Conservation (phyloP, 2,888 invertebrate species). For the Cosmopolites sordidus region DNA sequence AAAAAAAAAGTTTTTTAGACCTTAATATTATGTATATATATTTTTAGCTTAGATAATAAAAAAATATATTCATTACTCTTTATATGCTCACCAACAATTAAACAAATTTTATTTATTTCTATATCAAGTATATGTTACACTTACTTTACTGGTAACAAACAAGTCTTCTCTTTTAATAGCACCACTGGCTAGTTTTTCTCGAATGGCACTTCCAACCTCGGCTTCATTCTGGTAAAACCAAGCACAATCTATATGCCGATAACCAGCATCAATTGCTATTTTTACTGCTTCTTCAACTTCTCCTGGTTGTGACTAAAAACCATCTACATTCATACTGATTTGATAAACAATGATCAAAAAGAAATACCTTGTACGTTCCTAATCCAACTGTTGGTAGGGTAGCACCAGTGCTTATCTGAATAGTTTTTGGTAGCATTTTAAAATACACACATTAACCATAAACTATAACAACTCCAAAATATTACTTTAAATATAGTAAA, state of each 20-base stretch:
- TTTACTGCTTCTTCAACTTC: constrained; percentile 48
- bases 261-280: constrained; percentile 60
- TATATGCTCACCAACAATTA: no score
- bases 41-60: no score
- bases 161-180: constrained; percentile 63
- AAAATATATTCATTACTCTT: no score
- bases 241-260: constrained; percentile 64
- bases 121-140: background rate
- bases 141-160: constrained; percentile 60
- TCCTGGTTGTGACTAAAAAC: constrained; percentile 37
- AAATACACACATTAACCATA: background rate
- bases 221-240: constrained; percentile 56
- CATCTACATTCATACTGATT: no score
- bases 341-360: background rate
- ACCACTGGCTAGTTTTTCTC: constrained; percentile 58
- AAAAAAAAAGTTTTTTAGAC: no score
- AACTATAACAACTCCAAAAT: no score
- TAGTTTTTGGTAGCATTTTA: constrained; percentile 12
- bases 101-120: no score
- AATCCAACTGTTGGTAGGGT: constrained; percentile 60
- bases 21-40: no score
- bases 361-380: constrained; percentile 59
- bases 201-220: constrained; percentile 54
- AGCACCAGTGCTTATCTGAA: constrained; percentile 55
- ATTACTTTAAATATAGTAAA: no score